Base-by-base conservation (phyloP, 2,113 vertebrate genomes). In the Henicopernis longicauda region DNA sequence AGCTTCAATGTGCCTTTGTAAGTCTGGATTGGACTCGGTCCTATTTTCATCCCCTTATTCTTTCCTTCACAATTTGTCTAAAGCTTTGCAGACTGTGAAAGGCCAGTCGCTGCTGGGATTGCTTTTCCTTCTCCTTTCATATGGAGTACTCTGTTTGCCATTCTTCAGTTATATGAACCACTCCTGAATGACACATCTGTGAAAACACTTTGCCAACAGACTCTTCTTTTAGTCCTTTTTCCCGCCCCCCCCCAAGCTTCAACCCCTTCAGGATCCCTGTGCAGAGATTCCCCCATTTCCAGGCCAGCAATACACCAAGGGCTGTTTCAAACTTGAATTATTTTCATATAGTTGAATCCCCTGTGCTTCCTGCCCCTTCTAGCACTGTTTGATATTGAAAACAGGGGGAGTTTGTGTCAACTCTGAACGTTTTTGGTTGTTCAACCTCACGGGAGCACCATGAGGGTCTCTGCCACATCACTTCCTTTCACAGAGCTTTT, bases 1-100 rank as follows among this genome's bases (percentile, higher is more conserved):
- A 57, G 79, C 79, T 88, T 94, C 82, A 77, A 58, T 57, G 47
- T 58, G 78, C 90, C 58, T 94, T 90, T 90, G 86, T 79, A 55
- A 90, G 40, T 7, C 89, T 65, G 62, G 83, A 66, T 82, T 92
- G 86, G 86, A 66, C 82, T 61, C 7, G 0, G 49, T 86, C 86
- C 95, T 87, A 74, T 92, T 96, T 81, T 81, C 90, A 93, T 84
- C 82, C 90, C 86, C 77, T 90, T 94, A 57, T 93, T 90, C 82
- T 93, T 84, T 36, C 73, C 86, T 83, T 90, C 77, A 57, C 77
- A 50, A 50, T 90, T 90, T 86, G 72, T 86, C 67, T 66, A 50
- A 74, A 92, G 89, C 78, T 90, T 61, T 70, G 77, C 78, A 87
- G 89, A 10, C 89, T 83, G 63, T 72, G 92, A 83, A 94, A 94